phyloP scores from a whole-genome alignment of 2,113 vertebrate species.

The Poicephalus gulielmi region DNA sequence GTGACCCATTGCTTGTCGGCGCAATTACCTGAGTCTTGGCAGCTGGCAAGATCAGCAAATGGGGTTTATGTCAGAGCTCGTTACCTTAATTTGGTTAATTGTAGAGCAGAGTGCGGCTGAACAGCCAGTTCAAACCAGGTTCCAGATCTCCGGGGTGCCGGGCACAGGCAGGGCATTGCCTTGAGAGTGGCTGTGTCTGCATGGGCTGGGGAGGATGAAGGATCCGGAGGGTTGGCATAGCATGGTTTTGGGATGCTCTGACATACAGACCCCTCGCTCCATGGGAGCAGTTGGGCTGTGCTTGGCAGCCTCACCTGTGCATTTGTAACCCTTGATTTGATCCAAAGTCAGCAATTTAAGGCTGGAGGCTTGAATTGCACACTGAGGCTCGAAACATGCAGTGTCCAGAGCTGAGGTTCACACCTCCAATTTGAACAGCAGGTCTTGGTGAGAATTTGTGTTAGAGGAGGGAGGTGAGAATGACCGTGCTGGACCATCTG shows the following conservation, averaged over 20 bases:
- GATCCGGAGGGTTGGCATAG: neutral
- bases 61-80: conserved; percentile 56
- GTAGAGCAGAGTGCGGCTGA: conserved; percentile 32
- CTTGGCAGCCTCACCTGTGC: neutral
- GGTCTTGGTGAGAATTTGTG: neutral
- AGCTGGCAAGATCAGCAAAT: conserved; percentile 6
- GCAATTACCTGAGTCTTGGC: conserved; percentile 20
- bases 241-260: neutral
- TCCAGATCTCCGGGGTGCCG: neutral
- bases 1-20: neutral
- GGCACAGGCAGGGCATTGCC: neutral
- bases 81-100: conserved; percentile 68
- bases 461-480: neutral
- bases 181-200: neutral
- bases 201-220: neutral
- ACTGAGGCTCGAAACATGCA: neutral
- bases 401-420: neutral
- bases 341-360: neutral
- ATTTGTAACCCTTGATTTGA: neutral
- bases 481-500: neutral
- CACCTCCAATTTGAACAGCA: neutral
- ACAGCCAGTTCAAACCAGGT: conserved; percentile 27
- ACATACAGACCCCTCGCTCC: neutral
- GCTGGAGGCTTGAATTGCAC: neutral
- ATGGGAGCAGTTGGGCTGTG: fast-evolving